Conservation (phyloP, 1,140 invertebrate species). For the Sitophilus oryzae region DNA sequence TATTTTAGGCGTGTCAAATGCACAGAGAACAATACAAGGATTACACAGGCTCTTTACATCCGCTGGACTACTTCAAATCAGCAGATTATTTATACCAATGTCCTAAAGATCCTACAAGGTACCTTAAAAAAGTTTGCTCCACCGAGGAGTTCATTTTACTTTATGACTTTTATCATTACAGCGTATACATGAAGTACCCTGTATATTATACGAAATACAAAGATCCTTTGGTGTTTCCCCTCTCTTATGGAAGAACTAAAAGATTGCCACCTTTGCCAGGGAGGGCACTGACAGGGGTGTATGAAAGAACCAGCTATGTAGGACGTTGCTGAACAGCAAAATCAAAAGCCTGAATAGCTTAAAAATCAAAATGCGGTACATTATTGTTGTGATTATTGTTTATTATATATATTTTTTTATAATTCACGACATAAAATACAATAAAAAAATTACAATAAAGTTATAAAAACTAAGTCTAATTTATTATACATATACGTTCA, state of each 20-base stretch:
- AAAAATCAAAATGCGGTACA: too few species aligned
- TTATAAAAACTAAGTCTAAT: too few species aligned
- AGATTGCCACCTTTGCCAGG: constrained; percentile 47
- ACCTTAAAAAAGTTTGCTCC: constrained; percentile 23
- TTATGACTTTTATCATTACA: constrained; percentile 33
- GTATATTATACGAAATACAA: constrained; percentile 51
- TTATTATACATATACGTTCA: too few species aligned
- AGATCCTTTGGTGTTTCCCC: constrained; percentile 48
- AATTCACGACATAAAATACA: background rate
- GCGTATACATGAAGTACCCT: constrained; percentile 50
- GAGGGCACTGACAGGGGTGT: constrained; percentile 47
- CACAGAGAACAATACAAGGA: constrained; percentile 55
- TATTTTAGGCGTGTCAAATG: constrained; percentile 48
- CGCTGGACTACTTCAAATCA: constrained; percentile 49
- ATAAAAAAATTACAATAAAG: too few species aligned
- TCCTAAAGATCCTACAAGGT: constrained; percentile 48
- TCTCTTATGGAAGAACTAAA: constrained; percentile 45
- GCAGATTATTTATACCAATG: constrained; percentile 49
- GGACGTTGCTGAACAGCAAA: constrained; percentile 6
- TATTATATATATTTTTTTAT: background rate
- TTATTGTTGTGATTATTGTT: too few species aligned
- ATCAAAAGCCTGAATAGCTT: too few species aligned
- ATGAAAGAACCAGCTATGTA: constrained; percentile 23
- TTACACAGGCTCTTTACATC: constrained; percentile 47
- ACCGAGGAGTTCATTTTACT: background rate